Conservation (phyloP, 2,113 vertebrate genomes). For the Cisticola juncidis region DNA sequence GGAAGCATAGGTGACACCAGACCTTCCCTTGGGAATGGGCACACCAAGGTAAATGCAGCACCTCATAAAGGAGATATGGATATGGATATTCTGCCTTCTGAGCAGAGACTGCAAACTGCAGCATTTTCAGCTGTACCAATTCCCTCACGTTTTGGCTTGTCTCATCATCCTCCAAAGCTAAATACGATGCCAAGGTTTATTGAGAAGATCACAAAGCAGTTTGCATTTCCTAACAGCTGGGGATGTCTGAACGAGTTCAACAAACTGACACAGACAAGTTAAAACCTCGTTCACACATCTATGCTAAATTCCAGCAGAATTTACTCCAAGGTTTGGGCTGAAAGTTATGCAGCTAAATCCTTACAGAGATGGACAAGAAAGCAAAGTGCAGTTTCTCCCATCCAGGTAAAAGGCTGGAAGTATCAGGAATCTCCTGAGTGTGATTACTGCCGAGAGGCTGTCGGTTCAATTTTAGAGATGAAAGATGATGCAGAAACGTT, state of each 20-base stretch:
- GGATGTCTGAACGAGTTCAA: background rate
- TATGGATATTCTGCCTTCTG: background rate
- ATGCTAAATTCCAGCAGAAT: background rate
- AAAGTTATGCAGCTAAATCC: background rate
- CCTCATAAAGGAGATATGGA: background rate
- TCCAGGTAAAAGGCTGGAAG: background rate
- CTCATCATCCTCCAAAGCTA: background rate
- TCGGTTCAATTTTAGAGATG: background rate
- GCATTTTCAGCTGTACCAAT: background rate
- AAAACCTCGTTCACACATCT: background rate
- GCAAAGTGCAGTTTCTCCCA: background rate
- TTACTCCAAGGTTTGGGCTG: background rate
- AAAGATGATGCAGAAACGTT: background rate
- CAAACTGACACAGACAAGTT: background rate
- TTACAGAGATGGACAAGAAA: background rate
- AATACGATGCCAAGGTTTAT: background rate
- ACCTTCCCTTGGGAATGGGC: background rate
- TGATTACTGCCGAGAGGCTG: background rate
- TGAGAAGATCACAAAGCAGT: constrained; percentile 25
- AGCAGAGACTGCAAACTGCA: background rate
- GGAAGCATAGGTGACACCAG: background rate
- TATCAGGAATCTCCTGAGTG: background rate
- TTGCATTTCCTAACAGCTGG: constrained; percentile 3
- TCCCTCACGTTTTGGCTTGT: background rate
- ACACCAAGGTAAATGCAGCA: background rate